A percentile compares a stretch with the other conserved stretches of the same genome.
These are phyloP conservation scores for Crioceris asparagi DNA, from an alignment of 2,888 invertebrate species.

Conservation along the genomic window DNA sequence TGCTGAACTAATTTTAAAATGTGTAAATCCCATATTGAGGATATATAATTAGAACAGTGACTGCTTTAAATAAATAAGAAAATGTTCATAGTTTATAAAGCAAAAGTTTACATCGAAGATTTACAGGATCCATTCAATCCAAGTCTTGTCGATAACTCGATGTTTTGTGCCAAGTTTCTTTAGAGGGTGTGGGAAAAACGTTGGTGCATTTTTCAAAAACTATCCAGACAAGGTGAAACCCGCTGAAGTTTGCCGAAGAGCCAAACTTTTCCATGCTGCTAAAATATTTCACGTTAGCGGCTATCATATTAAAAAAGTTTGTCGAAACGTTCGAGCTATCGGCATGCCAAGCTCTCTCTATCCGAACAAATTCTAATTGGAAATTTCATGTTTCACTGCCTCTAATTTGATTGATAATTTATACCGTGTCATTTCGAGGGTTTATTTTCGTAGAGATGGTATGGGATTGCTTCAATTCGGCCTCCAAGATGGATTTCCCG, in stretches of 20 bases:
- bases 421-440: slow-evolving; percentile 27
- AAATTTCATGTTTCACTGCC: slow-evolving; percentile 30
- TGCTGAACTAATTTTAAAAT: too few species aligned
- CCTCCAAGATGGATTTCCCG: too few species aligned
- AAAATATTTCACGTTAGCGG: slow-evolving; percentile 17
- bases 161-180: too few species aligned
- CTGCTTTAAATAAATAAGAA: too few species aligned
- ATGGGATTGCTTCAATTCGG: too few species aligned
- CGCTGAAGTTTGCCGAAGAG: not conserved
- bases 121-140: too few species aligned
- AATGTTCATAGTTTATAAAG: too few species aligned
- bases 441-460: too few species aligned
- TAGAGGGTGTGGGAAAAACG: not conserved
- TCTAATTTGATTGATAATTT: slow-evolving; percentile 26
- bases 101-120: too few species aligned
- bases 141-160: too few species aligned
- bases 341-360: slow-evolving; percentile 7
- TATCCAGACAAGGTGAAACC: not conserved
- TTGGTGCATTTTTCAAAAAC: not conserved
- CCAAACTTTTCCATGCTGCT: slow-evolving; percentile 5
- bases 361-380: slow-evolving; percentile 24
- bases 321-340: slow-evolving; percentile 11
- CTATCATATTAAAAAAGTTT: slow-evolving; percentile 24
- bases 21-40: too few species aligned
- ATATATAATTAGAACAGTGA: too few species aligned